Evolutionary conservation across 1,140 invertebrate genomes (phyloP), one percentile per base, ranked within the genome.

Genomic region (Magallana ariakensis): DNA sequence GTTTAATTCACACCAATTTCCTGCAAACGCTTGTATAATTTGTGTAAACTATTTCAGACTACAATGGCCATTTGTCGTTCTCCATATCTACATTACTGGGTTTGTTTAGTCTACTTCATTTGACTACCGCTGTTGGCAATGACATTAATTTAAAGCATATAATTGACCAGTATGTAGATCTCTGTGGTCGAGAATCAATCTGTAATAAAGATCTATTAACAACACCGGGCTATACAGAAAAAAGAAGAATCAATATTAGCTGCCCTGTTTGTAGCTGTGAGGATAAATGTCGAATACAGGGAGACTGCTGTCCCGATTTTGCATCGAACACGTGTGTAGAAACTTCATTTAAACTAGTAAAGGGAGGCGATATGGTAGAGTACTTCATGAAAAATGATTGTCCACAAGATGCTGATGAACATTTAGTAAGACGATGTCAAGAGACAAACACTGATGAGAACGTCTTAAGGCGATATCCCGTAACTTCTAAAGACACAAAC

Each of bases 381-480:
- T 75, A 33, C 66, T 75, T 26, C 33, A 75, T 75, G 66, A 33
- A 75, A 75, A 75, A 75, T 22, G 26, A 75, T 22, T 75, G 66
- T 26, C 66, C 22, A 5, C 5, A 13, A 26, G 6, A 22, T 75
- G 66, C 66, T 3, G 66, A 75, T 75, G 15, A 75, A 10, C 6
- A 13, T 26, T 26, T 75, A 13, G 22, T 33, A 3, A 26, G 22
- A 13, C 22, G 33, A 26, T 75, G 66, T 13, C 22, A 75, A 75
- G 22, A 9, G 33, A 22, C 66, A 33, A 75, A 75, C 22, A 13
- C 9, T 13, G 33, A 33, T 75, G 22, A 75, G 13, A 75, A 75
- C 26, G 13, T 75, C 4, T 26, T 75, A 26, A 26, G 22, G 33
- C 22, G 66, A 75, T 13, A 26, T 19, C 66, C 66, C 5, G 66